phyloP scores from a whole-genome alignment of 1,140 invertebrate genomes.

The Zaprionus ornatus region DNA sequence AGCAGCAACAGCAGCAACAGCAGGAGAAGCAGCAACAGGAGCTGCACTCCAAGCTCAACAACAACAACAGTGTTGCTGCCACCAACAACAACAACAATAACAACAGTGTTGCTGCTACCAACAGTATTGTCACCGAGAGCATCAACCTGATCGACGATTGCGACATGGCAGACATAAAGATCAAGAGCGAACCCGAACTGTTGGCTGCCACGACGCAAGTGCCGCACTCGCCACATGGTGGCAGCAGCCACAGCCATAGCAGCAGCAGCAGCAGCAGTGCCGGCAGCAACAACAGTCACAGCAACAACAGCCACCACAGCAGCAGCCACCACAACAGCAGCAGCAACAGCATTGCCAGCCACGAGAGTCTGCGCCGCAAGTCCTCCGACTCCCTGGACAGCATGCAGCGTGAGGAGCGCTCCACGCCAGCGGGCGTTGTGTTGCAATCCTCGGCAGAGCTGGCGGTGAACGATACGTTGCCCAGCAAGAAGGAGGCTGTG shows the following conservation, averaged over 20 bases:
- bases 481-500: conserved; percentile 74
- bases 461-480: conserved; percentile 26
- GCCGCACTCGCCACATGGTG: conserved; percentile 62
- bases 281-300: conserved; percentile 37
- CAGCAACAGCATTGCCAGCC: conserved; percentile 63
- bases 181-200: conserved; percentile 73
- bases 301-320: conserved; percentile 47
- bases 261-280: conserved; percentile 48
- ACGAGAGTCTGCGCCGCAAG: conserved; percentile 66
- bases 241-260: conserved; percentile 62
- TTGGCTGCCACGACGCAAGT: conserved; percentile 43
- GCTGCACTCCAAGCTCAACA: conserved; percentile 80
- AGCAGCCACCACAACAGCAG: conserved; percentile 49
- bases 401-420: conserved; percentile 56
- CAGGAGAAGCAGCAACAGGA: conserved; percentile 84
- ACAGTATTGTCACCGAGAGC: conserved; percentile 80
- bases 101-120: conserved; percentile 75
- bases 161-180: conserved; percentile 75
- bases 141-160: conserved; percentile 75
- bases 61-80: conserved; percentile 75
- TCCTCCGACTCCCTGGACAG: conserved; percentile 74
- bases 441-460: background rate
- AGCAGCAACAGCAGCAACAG: conserved; percentile 86
- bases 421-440: conserved; percentile 11
- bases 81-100: conserved; percentile 83